Conservation (phyloP, 2,797 vertebrate genomes). For the Leptoclinus maculatus region DNA sequence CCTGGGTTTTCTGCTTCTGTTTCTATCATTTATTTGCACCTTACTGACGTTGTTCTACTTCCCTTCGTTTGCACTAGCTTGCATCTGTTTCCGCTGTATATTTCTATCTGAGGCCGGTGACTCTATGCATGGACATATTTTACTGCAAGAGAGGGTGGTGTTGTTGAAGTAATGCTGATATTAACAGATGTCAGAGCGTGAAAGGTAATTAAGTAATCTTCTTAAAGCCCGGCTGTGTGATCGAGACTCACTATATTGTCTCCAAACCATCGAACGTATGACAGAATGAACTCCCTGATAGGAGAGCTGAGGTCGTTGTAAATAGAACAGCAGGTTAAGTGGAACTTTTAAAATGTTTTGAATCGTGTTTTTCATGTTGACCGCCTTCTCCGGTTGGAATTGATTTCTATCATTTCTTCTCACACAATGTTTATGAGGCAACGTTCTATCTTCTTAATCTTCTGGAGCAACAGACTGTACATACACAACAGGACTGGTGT, state of each 20-base stretch:
- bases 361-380: not conserved
- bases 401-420: constrained; percentile 20
- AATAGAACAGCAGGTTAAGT: constrained; percentile 9
- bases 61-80: not conserved
- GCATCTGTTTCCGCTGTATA: not conserved
- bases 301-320: not conserved
- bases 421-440: not conserved
- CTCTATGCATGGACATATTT: constrained; percentile 15
- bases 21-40: constrained; percentile 55
- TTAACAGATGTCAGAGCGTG: not conserved
- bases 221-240: not conserved
- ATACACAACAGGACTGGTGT: not conserved
- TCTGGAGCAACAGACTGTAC: not conserved
- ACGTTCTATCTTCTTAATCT: not conserved
- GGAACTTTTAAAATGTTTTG: constrained; percentile 27
- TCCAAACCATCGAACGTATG: not conserved
- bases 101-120: not conserved
- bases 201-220: not conserved
- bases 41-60: constrained; percentile 33
- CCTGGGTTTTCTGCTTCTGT: constrained; percentile 19
- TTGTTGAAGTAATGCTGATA: not conserved
- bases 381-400: constrained; percentile 4
- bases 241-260: not conserved
- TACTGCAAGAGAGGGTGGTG: not conserved
- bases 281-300: constrained; percentile 12